These are phyloP conservation scores for Seira ritae DNA, from an alignment of 2,888 invertebrate species.

Conservation along the genomic window DNA sequence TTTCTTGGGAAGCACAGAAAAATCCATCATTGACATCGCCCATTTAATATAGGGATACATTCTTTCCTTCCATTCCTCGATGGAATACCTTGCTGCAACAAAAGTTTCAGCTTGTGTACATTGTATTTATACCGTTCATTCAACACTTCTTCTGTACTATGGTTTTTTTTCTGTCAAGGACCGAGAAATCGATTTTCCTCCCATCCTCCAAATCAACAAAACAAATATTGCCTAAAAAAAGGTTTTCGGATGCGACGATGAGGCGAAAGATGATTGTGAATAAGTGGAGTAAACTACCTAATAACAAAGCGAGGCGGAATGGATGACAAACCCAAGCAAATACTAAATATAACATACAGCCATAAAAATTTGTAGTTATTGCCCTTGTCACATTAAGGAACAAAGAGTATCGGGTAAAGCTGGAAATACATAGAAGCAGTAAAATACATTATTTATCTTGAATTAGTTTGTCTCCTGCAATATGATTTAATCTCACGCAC, in stretches of 20 bases:
- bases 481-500: too few relatives aligned
- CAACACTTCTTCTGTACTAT: constrained; percentile 36
- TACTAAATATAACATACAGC: not conserved
- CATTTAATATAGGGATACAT: too few relatives aligned
- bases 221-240: constrained; percentile 71
- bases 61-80: not conserved
- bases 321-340: constrained; percentile 18
- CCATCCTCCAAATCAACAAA: constrained; percentile 74
- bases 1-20: too few relatives aligned
- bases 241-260: constrained; percentile 37
- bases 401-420: too few relatives aligned
- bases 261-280: constrained; percentile 28
- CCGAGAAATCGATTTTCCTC: constrained; percentile 73
- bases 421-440: too few relatives aligned
- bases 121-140: constrained; percentile 21
- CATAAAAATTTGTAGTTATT: too few relatives aligned
- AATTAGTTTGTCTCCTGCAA: too few relatives aligned
- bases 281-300: constrained; percentile 19
- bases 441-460: too few relatives aligned
- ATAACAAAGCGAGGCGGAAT: not conserved
- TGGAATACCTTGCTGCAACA: constrained; percentile 3
- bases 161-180: constrained; percentile 69
- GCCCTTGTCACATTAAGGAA: too few relatives aligned
- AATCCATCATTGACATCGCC: too few relatives aligned
- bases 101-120: constrained; percentile 27